Evolutionary conservation across 2,888 invertebrate species (phyloP).

Genomic region (Ormyrus rosae): DNA sequence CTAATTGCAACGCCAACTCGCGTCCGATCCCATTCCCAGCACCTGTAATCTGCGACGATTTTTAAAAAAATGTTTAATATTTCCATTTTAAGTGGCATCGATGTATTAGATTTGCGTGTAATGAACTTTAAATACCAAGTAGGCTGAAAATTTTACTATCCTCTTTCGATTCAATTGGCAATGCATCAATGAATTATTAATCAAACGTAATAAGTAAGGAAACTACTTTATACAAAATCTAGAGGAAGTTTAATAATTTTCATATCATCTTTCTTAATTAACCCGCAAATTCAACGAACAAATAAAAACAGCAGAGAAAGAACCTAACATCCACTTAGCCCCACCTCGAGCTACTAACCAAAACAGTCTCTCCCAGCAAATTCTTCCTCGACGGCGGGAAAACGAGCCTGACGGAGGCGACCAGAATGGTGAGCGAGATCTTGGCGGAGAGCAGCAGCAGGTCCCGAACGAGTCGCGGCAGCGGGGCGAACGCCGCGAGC

Average conservation of each 20-base stretch:
- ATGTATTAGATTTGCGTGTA: neutral
- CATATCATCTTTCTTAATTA: neutral
- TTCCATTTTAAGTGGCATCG: neutral
- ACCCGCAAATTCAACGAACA: neutral
- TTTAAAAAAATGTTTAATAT: neutral
- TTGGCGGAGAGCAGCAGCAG: constrained; percentile 64
- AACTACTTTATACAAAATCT: neutral
- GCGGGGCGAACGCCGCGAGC: neutral
- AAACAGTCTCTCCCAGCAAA: constrained; percentile 75
- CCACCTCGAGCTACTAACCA: constrained; percentile 65
- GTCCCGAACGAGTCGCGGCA: constrained; percentile 58
- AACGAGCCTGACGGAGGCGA: constrained; percentile 69
- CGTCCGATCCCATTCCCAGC: constrained; percentile 70
- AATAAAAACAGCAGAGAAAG: neutral
- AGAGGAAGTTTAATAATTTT: neutral
- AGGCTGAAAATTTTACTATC: constrained; percentile 7
- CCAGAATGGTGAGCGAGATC: constrained; percentile 64
- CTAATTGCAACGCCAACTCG: constrained; percentile 68
- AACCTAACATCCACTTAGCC: neutral
- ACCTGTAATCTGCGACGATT: constrained; percentile 65
- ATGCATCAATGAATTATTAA: neutral
- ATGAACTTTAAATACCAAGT: neutral
- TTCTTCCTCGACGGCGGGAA: constrained; percentile 74
- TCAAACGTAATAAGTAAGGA: neutral
- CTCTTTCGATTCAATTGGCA: neutral